A percentile compares a stretch with the other conserved stretches of the same genome.
Conservation (phyloP, 2,797 vertebrate genomes). For the Semotilus atromaculatus region DNA sequence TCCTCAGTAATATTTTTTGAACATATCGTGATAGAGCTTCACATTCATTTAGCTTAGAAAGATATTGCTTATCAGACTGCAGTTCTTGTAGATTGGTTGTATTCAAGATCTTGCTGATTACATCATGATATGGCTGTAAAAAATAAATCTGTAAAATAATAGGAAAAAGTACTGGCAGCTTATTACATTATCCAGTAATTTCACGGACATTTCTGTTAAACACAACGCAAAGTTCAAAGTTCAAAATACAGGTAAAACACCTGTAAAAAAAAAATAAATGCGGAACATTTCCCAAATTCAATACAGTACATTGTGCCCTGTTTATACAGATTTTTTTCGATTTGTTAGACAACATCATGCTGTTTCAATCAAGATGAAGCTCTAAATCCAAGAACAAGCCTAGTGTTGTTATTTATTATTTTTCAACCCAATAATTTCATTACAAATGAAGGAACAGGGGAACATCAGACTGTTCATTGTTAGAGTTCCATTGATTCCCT, state of each 20-base stretch:
- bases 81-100: neutral
- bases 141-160: too few relatives aligned
- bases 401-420: neutral
- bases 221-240: too few relatives aligned
- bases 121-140: neutral
- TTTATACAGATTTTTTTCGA: neutral
- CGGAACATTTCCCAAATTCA: too few relatives aligned
- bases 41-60: neutral
- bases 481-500: constrained; percentile 15
- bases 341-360: neutral
- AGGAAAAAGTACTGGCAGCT: too few relatives aligned
- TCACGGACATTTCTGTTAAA: too few relatives aligned
- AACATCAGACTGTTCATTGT: neutral
- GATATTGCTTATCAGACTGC: neutral
- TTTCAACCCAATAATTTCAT: neutral
- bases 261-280: too few relatives aligned
- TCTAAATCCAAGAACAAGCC: neutral
- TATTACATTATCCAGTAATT: too few relatives aligned
- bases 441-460: neutral
- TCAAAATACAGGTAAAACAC: too few relatives aligned
- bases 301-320: too few relatives aligned
- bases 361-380: neutral
- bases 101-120: neutral
- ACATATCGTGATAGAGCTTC: neutral
- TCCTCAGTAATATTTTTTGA: neutral